A percentile compares a stretch with the other conserved stretches of the same genome.
These are phyloP conservation scores for Lynx canadensis DNA, from an alignment of 2,113 vertebrate species.

Conservation along the genomic window DNA sequence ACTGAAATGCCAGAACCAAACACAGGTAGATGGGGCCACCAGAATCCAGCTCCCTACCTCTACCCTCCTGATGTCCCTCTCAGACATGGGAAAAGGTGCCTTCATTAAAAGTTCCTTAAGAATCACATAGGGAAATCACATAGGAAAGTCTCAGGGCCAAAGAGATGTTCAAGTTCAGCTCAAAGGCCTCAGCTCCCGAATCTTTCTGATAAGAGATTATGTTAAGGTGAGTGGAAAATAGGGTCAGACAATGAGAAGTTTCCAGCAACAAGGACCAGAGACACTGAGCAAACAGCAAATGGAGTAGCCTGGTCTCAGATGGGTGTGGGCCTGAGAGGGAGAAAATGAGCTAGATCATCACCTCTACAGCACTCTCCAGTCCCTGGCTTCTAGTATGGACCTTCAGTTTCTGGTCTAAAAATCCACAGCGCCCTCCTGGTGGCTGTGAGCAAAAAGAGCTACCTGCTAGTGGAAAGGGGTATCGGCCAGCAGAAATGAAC, in stretches of 20 bases:
- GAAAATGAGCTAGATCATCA: not conserved
- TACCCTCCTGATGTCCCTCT: not conserved
- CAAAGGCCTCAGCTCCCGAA: not conserved
- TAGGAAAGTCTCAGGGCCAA: not conserved
- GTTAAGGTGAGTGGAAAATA: not conserved
- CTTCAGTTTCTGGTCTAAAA: not conserved
- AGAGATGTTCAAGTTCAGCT: not conserved
- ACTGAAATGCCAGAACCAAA: not conserved
- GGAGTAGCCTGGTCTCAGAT: accelerated
- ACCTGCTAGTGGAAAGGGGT: not conserved
- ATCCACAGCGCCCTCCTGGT: not conserved
- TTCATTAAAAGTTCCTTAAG: not conserved
- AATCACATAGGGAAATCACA: not conserved
- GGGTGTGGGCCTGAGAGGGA: not conserved
- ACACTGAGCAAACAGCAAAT: not conserved
- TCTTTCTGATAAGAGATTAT: constrained; percentile 11
- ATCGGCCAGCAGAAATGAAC: not conserved
- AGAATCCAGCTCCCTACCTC: not conserved
- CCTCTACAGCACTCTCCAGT: not conserved
- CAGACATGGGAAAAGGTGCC: not conserved
- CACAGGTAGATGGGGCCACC: not conserved
- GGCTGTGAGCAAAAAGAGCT: not conserved
- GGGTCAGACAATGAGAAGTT: constrained; percentile 36
- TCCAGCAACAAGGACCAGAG: not conserved
- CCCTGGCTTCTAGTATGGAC: not conserved